Conservation (phyloP, 1,140 invertebrate species). For the Meloidogyne floridensis region DNA sequence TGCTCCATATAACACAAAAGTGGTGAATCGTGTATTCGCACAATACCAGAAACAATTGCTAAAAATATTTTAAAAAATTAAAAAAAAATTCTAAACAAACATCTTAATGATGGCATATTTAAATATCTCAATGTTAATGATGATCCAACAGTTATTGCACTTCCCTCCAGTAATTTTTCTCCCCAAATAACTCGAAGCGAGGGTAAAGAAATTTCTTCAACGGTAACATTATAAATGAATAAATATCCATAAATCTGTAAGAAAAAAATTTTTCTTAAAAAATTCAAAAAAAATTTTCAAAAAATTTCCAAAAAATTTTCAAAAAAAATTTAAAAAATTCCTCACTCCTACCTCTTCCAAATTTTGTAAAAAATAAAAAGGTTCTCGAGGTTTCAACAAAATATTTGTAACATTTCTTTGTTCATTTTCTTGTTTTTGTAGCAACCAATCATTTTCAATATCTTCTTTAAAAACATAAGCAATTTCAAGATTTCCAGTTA, state of each 20-base stretch:
- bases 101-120: slow-evolving; percentile 41
- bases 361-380: slow-evolving; percentile 43
- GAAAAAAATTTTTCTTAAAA: neutral
- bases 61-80: slow-evolving; percentile 23
- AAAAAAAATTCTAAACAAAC: slow-evolving; percentile 23
- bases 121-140: slow-evolving; percentile 19
- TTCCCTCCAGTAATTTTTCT: slow-evolving; percentile 43
- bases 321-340: no score
- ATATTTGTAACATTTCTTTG: neutral
- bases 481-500: slow-evolving; percentile 9
- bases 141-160: slow-evolving; percentile 31
- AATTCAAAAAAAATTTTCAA: neutral
- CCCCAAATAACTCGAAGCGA: slow-evolving; percentile 49
- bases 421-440: neutral
- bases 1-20: slow-evolving; percentile 41
- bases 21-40: slow-evolving; percentile 31
- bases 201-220: slow-evolving; percentile 37
- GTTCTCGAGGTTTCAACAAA: neutral
- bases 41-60: slow-evolving; percentile 39
- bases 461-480: neutral
- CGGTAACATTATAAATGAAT: slow-evolving; percentile 44
- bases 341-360: slow-evolving; percentile 43
- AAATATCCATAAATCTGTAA: slow-evolving; percentile 49
- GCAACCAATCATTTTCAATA: neutral
- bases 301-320: slow-evolving; percentile 14